Evolutionary conservation across 2,797 vertebrate species (phyloP), one percentile per base, ranked within the genome.

Genomic region (Percopsis omiscomaycus): DNA sequence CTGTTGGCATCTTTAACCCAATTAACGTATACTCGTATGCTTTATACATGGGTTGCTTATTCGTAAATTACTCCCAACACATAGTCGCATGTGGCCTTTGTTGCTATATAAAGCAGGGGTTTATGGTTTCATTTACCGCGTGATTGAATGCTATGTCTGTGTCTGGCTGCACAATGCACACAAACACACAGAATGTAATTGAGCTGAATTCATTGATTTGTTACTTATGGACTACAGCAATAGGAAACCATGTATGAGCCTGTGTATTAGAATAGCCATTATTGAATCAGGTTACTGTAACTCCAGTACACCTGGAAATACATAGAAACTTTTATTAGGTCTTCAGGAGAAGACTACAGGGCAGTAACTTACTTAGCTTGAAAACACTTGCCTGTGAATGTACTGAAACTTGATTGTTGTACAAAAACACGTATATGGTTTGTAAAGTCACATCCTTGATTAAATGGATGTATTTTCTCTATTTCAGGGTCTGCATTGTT

Each of bases 391-490:
- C 32, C 44, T 66, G 61, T 62, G 5, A 56, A 61, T 44, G 10
- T 30, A 44, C 27, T 48, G 4, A 58, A 69, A 29, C 42, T 30
- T 50, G 65, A 82, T 61, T 49, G 13, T 13, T 80, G 68, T 78
- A 78, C 9, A 71, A 56, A 72, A 28, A 56, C 29, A 14, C 22
- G 3, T n/a, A 64, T 55, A 11, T 58, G 3, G 66, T 66, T 52
- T 75, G 55, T 82, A 58, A 67, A 74, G 50, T 78, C 56, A 66
- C 49, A 59, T 55, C 14, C 66, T 71, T 73, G 37, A 89, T 74
- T 71, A 84, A 79, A 83, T 44, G 3, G 4, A 61, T 78, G 66
- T 79, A 73, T 79, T 72, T 87, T 82, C 56, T 77, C 12, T 58
- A 69, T 6, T 10, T 56, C 51, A 61, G 53, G 16, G 8, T 74